Evolutionary conservation across 2,113 vertebrate genomes (phyloP), one percentile per base, ranked within the genome.

Genomic region (Atractosteus spatula): DNA sequence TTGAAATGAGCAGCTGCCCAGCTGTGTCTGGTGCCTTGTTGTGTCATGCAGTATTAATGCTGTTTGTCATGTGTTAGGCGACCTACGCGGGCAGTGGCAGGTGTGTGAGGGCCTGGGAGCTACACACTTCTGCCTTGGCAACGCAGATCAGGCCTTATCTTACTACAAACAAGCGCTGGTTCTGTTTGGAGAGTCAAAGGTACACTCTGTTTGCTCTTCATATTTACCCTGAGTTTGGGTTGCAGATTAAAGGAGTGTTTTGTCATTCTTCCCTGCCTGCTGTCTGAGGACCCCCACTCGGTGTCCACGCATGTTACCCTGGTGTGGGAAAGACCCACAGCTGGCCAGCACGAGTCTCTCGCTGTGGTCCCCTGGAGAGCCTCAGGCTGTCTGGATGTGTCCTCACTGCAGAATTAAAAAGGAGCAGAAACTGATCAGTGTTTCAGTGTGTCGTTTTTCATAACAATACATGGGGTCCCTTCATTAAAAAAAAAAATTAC

Each of bases 121-220:
- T 47, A 54, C 65, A 4, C 41, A 45, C 12, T 75, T 47, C 56
- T 74, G 17, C 72, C 55, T 64, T 41, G 67, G 75, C 68, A 70
- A 77, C 41, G 6, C 7, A 10, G 73, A 80, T 51, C 62, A 76
- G 72, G 62, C 79, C 70, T 54, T 17, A 56, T 65, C 8, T 62
- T 73, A 70, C 0, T 68, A 80, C 83, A 89, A 86, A 86, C 44
- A 76, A 66, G 68, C 51, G 55, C 70, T 84, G 78, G 59, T 68
- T 77, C 63, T 78, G 71, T 85, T 70, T 81, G 70, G 71, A 75
- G 68, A 85, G 73, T 73, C 84, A 81, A 84, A 87, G 81, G 80
- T 80, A 73, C 69, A 54, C 76, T 74, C 14, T 73, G 62, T 81
- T 80, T 55, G 76, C 68, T 47, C 54, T 73, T 41, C 71, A 59